These are phyloP conservation scores for Eunapius fragilis DNA, from an alignment of 37 sponge, comb jelly and placozoan genomes.

Conservation along the genomic window DNA sequence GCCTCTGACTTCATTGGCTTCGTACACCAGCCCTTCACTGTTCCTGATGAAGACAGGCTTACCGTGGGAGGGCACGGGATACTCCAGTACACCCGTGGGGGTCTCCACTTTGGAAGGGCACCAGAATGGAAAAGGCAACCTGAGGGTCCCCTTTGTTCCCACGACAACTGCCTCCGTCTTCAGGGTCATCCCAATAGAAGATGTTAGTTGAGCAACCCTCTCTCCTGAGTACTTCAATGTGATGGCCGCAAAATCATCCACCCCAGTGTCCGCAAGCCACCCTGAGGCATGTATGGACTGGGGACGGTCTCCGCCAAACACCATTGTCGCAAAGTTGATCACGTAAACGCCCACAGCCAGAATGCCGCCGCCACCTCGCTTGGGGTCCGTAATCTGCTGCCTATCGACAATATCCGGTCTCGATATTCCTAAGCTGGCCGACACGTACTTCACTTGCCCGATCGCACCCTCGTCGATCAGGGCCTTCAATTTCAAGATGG, in stretches of 20 bases:
- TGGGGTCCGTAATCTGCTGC: not conserved
- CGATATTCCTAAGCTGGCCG: conserved; percentile 52
- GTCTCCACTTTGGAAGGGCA: conserved; percentile 34
- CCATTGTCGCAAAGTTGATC: conserved; percentile 37
- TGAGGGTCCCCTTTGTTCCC: conserved; percentile 55
- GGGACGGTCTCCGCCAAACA: conserved; percentile 40
- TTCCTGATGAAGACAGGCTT: conserved; percentile 38
- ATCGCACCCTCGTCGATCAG: conserved; percentile 57
- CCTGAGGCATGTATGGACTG: conserved; percentile 15
- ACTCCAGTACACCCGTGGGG: conserved; percentile 34
- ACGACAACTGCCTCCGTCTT: conserved; percentile 32
- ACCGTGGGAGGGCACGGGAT: conserved; percentile 37
- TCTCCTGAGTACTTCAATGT: conserved; percentile 65
- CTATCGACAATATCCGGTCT: not conserved
- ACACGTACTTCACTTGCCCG: conserved; percentile 71
- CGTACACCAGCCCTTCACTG: conserved; percentile 70
- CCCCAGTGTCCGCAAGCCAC: conserved; percentile 29
- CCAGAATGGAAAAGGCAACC: conserved; percentile 51
- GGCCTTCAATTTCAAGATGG: conserved; percentile 47
- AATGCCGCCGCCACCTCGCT: conserved; percentile 40
- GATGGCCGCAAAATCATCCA: conserved; percentile 71
- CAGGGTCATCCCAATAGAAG: not conserved
- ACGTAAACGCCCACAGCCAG: conserved; percentile 52
- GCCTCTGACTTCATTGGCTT: conserved; percentile 64
- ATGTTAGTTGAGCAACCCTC: conserved; percentile 17